phyloP scores from a whole-genome alignment of 2,113 vertebrate genomes.

The Chitala chitala region DNA sequence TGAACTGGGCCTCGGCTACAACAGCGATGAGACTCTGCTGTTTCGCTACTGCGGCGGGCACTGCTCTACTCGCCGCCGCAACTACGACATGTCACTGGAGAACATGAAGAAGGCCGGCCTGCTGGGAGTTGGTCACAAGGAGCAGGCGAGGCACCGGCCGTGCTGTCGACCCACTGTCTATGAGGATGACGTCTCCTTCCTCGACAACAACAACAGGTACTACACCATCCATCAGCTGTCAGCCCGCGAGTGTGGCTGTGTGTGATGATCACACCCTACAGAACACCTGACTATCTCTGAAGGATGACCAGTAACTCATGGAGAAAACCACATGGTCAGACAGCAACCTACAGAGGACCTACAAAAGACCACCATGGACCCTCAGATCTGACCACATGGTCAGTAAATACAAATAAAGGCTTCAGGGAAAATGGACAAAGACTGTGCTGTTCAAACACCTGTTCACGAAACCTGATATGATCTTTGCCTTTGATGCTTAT shows the following conservation, averaged over 20 bases:
- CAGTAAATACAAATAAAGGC: too few species aligned
- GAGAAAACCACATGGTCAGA: not conserved
- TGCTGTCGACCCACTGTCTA: conserved; percentile 86
- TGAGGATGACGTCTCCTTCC: conserved; percentile 81
- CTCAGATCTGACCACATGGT: too few species aligned
- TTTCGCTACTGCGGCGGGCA: conserved; percentile 93
- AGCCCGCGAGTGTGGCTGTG: conserved; percentile 84
- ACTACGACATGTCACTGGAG: conserved; percentile 85
- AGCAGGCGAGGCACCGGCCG: conserved; percentile 72
- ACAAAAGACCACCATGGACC: too few species aligned
- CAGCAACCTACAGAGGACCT: too few species aligned
- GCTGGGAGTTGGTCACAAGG: conserved; percentile 61
- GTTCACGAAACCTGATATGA: too few species aligned
- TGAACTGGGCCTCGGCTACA: conserved; percentile 83
- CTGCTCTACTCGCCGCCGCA: conserved; percentile 66
- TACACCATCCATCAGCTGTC: conserved; percentile 84
- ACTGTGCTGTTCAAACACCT: too few species aligned
- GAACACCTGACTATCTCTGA: too few species aligned
- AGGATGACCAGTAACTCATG: too few species aligned
- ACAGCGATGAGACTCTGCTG: conserved; percentile 83
- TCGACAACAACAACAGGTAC: conserved; percentile 77
- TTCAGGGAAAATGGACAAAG: not conserved
- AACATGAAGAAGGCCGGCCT: conserved; percentile 66
- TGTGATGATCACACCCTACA: conserved; percentile 48
- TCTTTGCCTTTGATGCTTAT: conserved; percentile 22